Evolutionary conservation across 2,797 vertebrate genomes (phyloP).

Genomic region (Acridotheres tristis): DNA sequence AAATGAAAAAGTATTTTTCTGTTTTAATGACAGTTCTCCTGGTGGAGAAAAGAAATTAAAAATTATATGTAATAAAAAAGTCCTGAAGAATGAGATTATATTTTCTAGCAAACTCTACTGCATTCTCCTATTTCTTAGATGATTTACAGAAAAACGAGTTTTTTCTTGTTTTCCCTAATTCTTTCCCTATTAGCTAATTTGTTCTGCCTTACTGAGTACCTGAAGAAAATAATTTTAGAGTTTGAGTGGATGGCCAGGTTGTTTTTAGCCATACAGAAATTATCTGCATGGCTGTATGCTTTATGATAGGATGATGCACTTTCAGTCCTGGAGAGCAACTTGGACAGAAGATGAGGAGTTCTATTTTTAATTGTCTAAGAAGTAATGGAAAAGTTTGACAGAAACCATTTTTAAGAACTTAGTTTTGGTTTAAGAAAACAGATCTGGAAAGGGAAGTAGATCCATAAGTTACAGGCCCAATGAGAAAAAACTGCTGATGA

Average conservation of each 20-base stretch:
- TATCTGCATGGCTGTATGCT: background rate
- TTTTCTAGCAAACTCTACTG: background rate
- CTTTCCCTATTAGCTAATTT: background rate
- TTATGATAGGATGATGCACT: background rate
- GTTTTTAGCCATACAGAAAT: background rate
- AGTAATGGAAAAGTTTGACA: background rate
- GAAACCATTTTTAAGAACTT: background rate
- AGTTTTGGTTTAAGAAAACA: background rate
- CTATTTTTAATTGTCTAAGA: background rate
- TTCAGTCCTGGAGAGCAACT: background rate
- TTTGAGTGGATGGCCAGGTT: background rate
- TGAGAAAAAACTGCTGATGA: background rate
- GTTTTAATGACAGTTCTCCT: background rate
- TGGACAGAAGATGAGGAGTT: background rate
- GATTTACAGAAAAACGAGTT: background rate
- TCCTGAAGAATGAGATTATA: background rate
- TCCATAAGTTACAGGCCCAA: fast-evolving
- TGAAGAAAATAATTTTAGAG: background rate
- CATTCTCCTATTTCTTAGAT: background rate
- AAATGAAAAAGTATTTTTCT: background rate
- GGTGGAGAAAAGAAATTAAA: background rate
- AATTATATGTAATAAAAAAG: background rate
- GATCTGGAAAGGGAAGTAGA: background rate
- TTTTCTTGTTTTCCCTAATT: background rate
- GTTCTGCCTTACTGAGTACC: background rate